Conservation (phyloP, 2,797 vertebrate species). For the Apodemus agrarius region DNA sequence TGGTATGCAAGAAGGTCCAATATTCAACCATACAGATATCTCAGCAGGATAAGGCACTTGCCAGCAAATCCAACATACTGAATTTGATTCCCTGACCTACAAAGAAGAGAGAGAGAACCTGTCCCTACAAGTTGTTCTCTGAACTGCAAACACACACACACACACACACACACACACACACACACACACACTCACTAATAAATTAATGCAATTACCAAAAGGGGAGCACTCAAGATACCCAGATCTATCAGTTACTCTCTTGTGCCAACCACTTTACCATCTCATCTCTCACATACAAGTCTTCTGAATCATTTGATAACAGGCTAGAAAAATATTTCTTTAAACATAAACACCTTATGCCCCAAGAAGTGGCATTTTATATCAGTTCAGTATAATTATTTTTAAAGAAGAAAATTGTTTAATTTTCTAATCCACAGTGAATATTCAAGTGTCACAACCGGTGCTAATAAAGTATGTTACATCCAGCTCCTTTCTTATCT, state of each 20-base stretch:
- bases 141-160: neutral
- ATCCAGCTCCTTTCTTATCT: neutral
- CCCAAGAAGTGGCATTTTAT: neutral
- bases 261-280: neutral
- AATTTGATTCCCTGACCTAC: neutral
- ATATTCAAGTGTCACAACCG: neutral
- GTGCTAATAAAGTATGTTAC: neutral
- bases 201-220: neutral
- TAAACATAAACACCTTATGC: neutral
- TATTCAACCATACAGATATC: neutral
- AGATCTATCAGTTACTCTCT: neutral
- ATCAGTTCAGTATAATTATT: neutral
- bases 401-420: neutral
- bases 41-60: neutral
- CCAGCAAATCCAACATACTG: neutral
- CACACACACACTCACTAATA: too few species aligned
- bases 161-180: neutral
- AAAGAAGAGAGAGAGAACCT: neutral
- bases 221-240: neutral
- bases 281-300: neutral
- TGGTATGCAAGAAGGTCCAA: neutral
- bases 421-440: conserved; percentile 7
- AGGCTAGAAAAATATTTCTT: neutral
- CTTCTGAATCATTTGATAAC: neutral
- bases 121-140: neutral